These are phyloP conservation scores for Lycaon pictus DNA, from an alignment of 2,113 vertebrate species.

Conservation along the genomic window DNA sequence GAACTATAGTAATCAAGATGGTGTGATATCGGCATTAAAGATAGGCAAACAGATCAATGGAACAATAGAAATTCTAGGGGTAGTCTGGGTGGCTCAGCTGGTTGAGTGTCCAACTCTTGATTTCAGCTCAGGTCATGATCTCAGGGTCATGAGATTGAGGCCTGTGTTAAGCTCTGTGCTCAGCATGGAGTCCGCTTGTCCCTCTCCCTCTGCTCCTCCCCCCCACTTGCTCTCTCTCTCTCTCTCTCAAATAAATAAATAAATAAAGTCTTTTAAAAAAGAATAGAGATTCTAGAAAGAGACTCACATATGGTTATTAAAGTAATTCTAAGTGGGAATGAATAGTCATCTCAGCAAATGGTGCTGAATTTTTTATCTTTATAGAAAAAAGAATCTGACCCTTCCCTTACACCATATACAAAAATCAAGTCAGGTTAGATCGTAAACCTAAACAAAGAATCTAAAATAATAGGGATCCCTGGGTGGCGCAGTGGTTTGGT, in stretches of 20 bases:
- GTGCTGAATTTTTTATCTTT: neutral
- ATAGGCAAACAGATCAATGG: neutral
- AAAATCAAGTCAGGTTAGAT: slow-evolving; percentile 12
- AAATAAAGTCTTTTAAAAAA: no score
- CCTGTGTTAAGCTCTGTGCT: no score
- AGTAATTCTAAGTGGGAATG: neutral
- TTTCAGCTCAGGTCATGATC: no score
- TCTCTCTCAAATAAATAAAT: no score
- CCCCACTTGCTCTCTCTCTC: no score
- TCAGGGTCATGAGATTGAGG: no score
- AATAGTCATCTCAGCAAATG: slow-evolving; percentile 4
- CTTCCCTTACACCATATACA: neutral
- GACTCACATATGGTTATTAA: neutral
- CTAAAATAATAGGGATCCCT: neutral
- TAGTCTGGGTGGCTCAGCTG: no score
- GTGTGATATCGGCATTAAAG: neutral
- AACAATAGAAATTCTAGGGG: neutral
- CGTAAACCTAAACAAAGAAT: neutral
- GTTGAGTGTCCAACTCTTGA: no score
- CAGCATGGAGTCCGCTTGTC: no score
- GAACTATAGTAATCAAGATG: neutral
- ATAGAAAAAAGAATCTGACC: neutral
- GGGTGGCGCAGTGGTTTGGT: no score
- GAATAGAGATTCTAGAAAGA: neutral
- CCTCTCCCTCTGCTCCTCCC: no score